These are phyloP conservation scores for Neofelis nebulosa DNA, from an alignment of 2,113 vertebrate species.

Conservation along the genomic window DNA sequence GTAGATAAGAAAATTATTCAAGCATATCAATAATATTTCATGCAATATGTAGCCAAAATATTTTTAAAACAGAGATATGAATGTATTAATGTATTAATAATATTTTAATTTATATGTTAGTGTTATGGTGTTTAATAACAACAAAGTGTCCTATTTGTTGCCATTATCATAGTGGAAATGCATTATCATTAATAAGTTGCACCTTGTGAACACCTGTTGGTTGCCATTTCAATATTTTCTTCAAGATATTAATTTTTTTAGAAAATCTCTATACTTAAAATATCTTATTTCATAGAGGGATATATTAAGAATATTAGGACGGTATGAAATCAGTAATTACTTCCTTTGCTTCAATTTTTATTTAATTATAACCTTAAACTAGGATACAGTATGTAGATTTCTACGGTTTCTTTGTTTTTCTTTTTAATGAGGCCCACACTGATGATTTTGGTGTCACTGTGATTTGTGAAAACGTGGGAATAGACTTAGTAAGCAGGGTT, in stretches of 20 bases:
- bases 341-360: neutral
- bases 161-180: neutral
- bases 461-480: slow-evolving; percentile 42
- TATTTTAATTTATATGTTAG: neutral
- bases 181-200: neutral
- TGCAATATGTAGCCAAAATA: neutral
- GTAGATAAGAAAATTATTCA: neutral
- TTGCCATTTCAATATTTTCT: neutral
- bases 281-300: neutral
- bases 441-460: neutral
- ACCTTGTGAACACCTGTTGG: neutral
- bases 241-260: neutral
- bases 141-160: neutral
- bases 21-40: neutral
- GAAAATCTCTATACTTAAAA: neutral
- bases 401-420: neutral
- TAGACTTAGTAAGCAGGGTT: slow-evolving; percentile 28
- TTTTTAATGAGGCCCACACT: neutral
- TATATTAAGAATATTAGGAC: neutral
- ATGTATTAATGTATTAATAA: neutral
- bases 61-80: neutral
- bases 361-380: neutral
- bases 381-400: neutral
- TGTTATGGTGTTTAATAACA: neutral
- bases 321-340: neutral